Base-by-base conservation (phyloP, 2,797 vertebrate species). In the Dromococcyx pavoninus region DNA sequence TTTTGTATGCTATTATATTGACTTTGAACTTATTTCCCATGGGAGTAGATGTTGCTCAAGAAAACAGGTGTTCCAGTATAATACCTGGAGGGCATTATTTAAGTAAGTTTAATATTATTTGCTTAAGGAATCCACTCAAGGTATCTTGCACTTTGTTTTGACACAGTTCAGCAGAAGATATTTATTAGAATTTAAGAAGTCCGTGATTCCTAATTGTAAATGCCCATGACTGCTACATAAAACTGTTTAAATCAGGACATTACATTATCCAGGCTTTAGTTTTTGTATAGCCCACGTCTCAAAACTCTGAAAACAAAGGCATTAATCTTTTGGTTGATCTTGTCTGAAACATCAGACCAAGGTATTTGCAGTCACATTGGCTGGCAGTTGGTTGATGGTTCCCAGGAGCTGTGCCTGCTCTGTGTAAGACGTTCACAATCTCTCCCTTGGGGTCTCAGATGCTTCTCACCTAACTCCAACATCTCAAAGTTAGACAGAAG, bases 1-100 rank as follows among this genome's bases (percentile, higher is more conserved):
- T 95, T 97, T 89, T 80, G 57, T 81, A 91, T 92, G 78, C 91
- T 94, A 72, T 89, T 93, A 71, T 64, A 76, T 70, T 93, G 93
- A 91, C 96, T 97, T 97, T 96, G 95, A 98, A 97, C 93, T 96
- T 96, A 93, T 95, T 98, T 98, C 97, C 97, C 95, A 96, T 69
- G 35, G 83, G 97, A 96, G 88, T 82, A 93, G 80, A 88, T 75
- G 82, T 96, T 96, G 93, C 96, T 97, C 93, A 96, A 95, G 95
- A 97, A 97, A 97, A 97, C 96, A 97, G 94, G 95, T 97, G 94
- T 97, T 97, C 95, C 86, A 90, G 78, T 77, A 87, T 77, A 97
- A 89, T 78, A 90, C 87, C 93, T 93, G 78, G 78, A 91, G 97
- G 96, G 94, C 83, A 93, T 95, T 83, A 75, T 96, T 96, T 94